A percentile compares a stretch with the other conserved stretches of the same genome.
Evolutionary conservation across 2,113 vertebrate species (phyloP).

Genomic region (Nematolebias whitei): DNA sequence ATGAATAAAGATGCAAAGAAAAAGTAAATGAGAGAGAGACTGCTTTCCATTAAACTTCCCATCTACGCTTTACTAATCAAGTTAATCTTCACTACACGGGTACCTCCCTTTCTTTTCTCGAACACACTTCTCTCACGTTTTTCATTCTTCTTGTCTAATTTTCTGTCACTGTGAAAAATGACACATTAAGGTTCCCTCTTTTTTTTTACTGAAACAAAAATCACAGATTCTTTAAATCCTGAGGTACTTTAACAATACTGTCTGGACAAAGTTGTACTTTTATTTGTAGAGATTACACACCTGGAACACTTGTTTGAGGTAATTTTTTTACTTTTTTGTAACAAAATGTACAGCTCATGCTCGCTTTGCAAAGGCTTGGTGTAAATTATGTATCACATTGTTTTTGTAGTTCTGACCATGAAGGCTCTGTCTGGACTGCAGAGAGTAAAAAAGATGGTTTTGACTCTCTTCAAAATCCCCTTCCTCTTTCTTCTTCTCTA

Average conservation of each 20-base stretch:
- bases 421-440: neutral
- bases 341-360: too few relatives aligned
- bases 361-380: neutral
- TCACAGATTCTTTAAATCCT: neutral
- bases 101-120: neutral
- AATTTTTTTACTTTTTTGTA: neutral
- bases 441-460: conserved; percentile 54
- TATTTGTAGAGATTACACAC: neutral
- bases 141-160: neutral
- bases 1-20: too few relatives aligned
- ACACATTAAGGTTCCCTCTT: neutral
- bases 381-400: neutral
- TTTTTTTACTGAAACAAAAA: neutral
- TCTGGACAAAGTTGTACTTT: neutral
- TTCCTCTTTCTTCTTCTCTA: conserved; percentile 87
- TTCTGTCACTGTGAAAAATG: neutral
- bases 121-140: neutral
- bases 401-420: conserved; percentile 8
- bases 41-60: neutral
- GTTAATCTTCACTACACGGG: neutral
- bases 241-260: conserved; percentile 19
- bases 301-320: neutral
- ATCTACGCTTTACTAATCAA: neutral
- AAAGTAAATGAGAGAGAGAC: neutral
- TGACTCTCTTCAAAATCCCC: conserved; percentile 81